Base-by-base conservation (phyloP, 2,113 vertebrate species). In the Acrocephalus arundinaceus region DNA sequence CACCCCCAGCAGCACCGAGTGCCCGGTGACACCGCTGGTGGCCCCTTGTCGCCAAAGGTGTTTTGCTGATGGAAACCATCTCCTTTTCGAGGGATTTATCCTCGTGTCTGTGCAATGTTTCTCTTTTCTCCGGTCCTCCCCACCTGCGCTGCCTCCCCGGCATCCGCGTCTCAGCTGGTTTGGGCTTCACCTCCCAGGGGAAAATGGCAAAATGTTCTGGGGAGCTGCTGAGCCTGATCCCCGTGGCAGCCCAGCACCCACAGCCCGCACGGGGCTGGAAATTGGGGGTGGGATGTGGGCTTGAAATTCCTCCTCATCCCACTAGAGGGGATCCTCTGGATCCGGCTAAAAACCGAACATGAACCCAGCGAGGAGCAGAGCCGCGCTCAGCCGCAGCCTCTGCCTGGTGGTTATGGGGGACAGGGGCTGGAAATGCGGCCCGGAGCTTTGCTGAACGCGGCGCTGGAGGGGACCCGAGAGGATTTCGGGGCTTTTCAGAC, bases 261-360 rank as follows among this genome's bases (percentile, higher is more conserved):
- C 11, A 10, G 13, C 23, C 28, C 6, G 52, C 77, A 2, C 24
- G 2, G 54, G 25, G 70, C 27, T 63, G 62, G 55, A n/a, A 73
- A n/a, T 2, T 23, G 52, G 45, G 67, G 74, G 58, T 43, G 90
- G 73, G 93, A 66, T 41, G 70, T 27, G 80, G 84, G 77, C 79
- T 68, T 94, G 97, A 96, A 97, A 87, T 97, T 90, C 97, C 94
- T 67, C 11, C 73, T 96, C 48, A 71, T 77, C 91, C 97, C 97
- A 67, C 97, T 97, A 97, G 97, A 97, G 95, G 97, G 97, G 76
- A 87, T 86, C 75, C 71, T 94, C 88, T 10, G 72, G 87, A 94
- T 73, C 89, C 87, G 15, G 13, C 87, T 59, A 13, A 63, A 81
- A 70, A 13, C 43, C 16, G 18, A 70, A 1, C 39, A 1, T 3